These are phyloP conservation scores for Poecilia latipinna DNA, from an alignment of 2,113 vertebrate species.

Conservation along the genomic window DNA sequence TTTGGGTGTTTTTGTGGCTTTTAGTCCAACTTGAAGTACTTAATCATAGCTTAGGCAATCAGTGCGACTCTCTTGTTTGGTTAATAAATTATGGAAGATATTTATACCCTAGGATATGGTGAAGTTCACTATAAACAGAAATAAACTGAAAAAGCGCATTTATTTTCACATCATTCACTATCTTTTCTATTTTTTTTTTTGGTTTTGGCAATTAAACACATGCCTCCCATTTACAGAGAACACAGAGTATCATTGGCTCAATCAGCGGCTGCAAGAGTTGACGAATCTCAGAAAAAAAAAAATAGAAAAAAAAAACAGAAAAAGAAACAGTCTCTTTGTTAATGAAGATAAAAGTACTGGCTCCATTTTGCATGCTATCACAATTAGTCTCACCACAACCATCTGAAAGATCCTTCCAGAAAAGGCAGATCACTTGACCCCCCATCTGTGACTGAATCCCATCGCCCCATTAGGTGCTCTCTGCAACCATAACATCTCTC, in stretches of 20 bases:
- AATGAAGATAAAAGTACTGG: conserved; percentile 77
- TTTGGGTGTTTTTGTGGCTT: background rate
- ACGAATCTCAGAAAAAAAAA: conserved; percentile 36
- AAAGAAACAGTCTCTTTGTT: conserved; percentile 78
- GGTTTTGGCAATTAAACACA: conserved; percentile 22
- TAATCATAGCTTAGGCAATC: background rate
- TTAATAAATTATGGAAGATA: background rate
- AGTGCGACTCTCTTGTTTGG: background rate
- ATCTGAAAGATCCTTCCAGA: conserved; percentile 68
- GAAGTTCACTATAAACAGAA: background rate
- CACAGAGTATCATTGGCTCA: conserved; percentile 44
- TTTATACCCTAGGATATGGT: background rate
- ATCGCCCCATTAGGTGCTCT: conserved; percentile 69
- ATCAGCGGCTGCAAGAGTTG: conserved; percentile 40
- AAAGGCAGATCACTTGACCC: conserved; percentile 76
- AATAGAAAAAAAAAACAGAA: conserved; percentile 31
- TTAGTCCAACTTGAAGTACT: background rate
- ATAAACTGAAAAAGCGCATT: background rate
- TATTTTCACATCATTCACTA: background rate
- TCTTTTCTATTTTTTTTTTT: conserved; percentile 27
- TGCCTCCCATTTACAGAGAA: conserved; percentile 42
- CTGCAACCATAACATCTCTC: conserved; percentile 65
- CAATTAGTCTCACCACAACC: conserved; percentile 78
- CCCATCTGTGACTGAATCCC: conserved; percentile 61
- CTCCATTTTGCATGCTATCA: conserved; percentile 77